Percentiles rank a stretch among this genome's conserved stretches.
These are phyloP conservation scores for Gryon sp. DNA, from an alignment of 1,140 invertebrate genomes.

Conservation along the genomic window DNA sequence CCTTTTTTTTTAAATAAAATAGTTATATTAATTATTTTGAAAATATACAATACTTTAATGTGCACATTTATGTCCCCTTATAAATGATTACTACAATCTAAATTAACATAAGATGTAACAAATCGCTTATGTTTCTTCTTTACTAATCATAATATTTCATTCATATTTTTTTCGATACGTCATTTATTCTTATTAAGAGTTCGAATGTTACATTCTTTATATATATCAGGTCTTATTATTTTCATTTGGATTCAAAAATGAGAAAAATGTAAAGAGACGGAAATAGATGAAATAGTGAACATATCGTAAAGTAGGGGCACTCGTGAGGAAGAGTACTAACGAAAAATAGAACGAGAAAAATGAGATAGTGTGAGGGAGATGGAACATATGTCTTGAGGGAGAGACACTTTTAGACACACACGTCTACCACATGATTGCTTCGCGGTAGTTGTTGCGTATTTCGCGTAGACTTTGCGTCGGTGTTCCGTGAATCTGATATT, in stretches of 20 bases:
- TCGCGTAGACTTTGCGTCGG: slow-evolving; percentile 77
- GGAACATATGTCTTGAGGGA: slow-evolving; percentile 67
- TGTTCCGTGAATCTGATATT: slow-evolving; percentile 66
- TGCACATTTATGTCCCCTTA: no score
- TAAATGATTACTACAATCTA: no score
- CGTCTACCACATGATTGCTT: slow-evolving; percentile 75
- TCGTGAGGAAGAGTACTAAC: slow-evolving; percentile 33
- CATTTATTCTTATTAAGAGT: no score
- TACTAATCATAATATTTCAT: no score
- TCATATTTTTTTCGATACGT: no score
- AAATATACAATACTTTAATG: no score
- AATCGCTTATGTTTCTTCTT: no score
- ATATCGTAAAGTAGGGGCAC: slow-evolving; percentile 49
- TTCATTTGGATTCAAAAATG: slow-evolving; percentile 38
- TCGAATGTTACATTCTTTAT: no score
- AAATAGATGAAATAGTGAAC: slow-evolving; percentile 30
- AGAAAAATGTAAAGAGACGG: slow-evolving; percentile 40
- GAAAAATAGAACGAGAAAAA: slow-evolving; percentile 25
- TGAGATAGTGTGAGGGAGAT: slow-evolving; percentile 53
- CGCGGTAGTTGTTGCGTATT: slow-evolving; percentile 78
- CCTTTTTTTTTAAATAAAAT: no score
- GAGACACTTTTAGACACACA: slow-evolving; percentile 77
- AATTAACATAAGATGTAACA: no score
- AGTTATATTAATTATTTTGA: no score
- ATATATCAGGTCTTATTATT: no score